A percentile compares a stretch with the other conserved stretches of the same genome.
phyloP scores from a whole-genome alignment of 2,113 vertebrate genomes.

The Hiodon alosoides region DNA sequence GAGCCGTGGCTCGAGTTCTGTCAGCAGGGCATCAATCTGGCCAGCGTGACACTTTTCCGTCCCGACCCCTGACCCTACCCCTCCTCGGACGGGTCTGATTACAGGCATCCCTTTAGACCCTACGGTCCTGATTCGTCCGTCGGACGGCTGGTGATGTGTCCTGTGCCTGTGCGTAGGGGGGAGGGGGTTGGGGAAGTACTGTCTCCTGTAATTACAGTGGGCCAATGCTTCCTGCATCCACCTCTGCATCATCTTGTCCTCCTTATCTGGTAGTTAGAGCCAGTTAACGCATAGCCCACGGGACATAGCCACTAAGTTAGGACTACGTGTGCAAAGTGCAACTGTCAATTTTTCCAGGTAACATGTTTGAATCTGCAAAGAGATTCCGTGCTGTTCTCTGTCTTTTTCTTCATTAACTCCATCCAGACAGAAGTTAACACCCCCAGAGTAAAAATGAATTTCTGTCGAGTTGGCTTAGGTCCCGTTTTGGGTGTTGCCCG shows the following conservation, averaged over 20 bases:
- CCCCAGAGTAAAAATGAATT: background rate
- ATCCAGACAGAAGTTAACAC: too few species aligned
- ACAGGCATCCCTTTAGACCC: slow-evolving; percentile 32
- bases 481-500: background rate
- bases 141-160: background rate
- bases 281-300: background rate
- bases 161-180: background rate
- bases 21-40: slow-evolving; percentile 59
- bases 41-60: slow-evolving; percentile 48
- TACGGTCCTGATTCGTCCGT: slow-evolving; percentile 35
- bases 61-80: slow-evolving; percentile 56
- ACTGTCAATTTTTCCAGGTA: too few species aligned
- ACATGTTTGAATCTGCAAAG: too few species aligned
- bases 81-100: slow-evolving; percentile 47
- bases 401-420: too few species aligned
- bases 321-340: too few species aligned
- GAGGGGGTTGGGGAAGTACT: background rate
- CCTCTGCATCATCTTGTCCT: background rate
- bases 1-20: slow-evolving; percentile 57
- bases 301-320: too few species aligned
- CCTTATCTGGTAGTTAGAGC: background rate
- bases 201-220: slow-evolving; percentile 10
- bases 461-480: background rate
- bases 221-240: background rate
- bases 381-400: background rate